phyloP scores from a whole-genome alignment of 1,140 invertebrate species.

The Caenorhabditis latens region DNA sequence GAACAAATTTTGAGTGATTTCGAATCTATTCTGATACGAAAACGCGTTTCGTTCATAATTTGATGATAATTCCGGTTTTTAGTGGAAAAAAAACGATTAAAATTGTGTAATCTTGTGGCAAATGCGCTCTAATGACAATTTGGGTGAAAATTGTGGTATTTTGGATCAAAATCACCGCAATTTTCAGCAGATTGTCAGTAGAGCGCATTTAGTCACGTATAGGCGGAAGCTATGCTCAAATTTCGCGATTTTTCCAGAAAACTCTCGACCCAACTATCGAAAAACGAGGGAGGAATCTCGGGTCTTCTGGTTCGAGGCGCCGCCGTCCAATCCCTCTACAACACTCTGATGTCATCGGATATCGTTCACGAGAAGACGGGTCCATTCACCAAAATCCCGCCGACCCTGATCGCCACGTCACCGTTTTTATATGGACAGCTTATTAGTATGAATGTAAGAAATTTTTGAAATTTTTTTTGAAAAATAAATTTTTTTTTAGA shows the following conservation, averaged over 20 bases:
- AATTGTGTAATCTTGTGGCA: no score
- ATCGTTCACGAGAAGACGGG: constrained; percentile 57
- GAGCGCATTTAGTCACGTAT: no score
- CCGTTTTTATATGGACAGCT: constrained; percentile 58
- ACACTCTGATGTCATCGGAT: constrained; percentile 52
- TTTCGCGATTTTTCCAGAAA: not conserved
- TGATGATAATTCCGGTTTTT: no score
- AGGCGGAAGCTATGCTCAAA: no score
- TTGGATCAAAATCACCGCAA: no score
- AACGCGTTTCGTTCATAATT: no score
- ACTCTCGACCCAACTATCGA: not conserved
- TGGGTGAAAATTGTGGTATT: no score
- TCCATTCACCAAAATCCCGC: constrained; percentile 57
- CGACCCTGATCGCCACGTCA: constrained; percentile 60
- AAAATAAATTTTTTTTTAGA: constrained; percentile 29
- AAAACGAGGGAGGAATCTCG: not conserved
- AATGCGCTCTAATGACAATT: no score
- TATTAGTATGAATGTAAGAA: constrained; percentile 53
- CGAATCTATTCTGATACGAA: no score
- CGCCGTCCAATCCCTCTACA: constrained; percentile 54
- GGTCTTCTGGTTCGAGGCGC: constrained; percentile 16
- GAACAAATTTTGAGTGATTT: no score
- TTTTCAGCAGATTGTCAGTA: no score
- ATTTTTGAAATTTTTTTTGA: not conserved
- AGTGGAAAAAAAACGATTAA: no score